Evolutionary conservation across 2,113 vertebrate species (phyloP).

Genomic region (Dicrurus megarhynchus): DNA sequence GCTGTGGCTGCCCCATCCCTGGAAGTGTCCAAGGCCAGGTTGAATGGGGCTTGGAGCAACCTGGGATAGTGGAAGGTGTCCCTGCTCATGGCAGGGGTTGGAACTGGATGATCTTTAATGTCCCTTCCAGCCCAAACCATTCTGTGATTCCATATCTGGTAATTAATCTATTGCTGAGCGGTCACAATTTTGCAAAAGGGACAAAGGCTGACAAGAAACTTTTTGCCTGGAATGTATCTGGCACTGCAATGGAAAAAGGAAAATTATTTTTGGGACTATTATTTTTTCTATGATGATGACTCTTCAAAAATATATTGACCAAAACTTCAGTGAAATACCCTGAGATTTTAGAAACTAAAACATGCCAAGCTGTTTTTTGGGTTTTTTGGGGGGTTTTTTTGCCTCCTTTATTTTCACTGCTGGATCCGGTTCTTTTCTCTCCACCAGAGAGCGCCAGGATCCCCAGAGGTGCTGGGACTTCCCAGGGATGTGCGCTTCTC

Average conservation of each 20-base stretch:
- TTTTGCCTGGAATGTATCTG: not conserved
- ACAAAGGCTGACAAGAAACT: not conserved
- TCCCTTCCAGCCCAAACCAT: not conserved
- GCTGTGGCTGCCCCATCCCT: not conserved
- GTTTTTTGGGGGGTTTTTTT: too few species aligned
- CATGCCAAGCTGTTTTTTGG: fast-evolving
- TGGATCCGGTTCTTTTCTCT: not conserved
- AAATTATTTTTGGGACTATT: not conserved
- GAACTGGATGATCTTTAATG: not conserved
- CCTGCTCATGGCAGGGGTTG: not conserved
- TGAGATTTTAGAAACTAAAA: not conserved
- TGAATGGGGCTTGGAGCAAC: not conserved
- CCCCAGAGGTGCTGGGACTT: not conserved
- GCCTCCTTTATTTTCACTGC: not conserved
- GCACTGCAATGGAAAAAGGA: not conserved
- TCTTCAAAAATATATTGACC: not conserved
- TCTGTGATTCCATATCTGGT: not conserved
- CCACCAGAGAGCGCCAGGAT: conserved; percentile 40
- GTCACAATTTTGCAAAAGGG: not conserved
- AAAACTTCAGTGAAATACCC: not conserved
- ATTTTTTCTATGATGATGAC: not conserved
- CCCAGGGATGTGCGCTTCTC: not conserved
- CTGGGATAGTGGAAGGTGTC: not conserved
- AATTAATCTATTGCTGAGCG: not conserved
- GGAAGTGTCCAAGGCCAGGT: fast-evolving